Evolutionary conservation across 2,888 invertebrate genomes (phyloP).

Genomic region (Teleogryllus oceanicus): DNA sequence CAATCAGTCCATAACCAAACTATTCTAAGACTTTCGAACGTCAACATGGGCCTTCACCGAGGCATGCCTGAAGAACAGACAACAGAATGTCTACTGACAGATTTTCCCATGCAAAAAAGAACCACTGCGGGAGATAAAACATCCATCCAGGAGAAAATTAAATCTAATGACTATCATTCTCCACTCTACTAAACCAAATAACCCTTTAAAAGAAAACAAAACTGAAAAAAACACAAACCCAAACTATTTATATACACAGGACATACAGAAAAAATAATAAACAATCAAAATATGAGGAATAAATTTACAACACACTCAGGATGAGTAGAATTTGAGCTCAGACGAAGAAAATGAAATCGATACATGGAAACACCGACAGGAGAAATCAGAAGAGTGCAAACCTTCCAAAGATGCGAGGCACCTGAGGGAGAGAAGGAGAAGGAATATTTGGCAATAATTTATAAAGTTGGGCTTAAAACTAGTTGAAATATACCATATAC

Average conservation of each 20-base stretch:
- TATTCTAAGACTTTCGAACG: neutral
- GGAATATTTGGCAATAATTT: too few species aligned
- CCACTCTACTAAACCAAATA: neutral
- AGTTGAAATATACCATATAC: too few species aligned
- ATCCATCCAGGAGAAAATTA: neutral
- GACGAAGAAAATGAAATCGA: too few species aligned
- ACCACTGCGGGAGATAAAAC: neutral
- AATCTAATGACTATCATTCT: neutral
- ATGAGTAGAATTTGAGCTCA: too few species aligned
- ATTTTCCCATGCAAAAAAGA: conserved; percentile 3
- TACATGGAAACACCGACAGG: too few species aligned
- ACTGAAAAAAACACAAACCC: neutral
- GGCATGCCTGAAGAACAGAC: neutral
- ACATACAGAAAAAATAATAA: neutral
- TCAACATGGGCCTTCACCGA: neutral
- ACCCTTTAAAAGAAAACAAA: neutral
- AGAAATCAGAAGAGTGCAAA: too few species aligned
- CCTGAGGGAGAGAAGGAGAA: too few species aligned
- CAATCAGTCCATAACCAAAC: conserved; percentile 3
- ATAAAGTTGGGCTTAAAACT: too few species aligned
- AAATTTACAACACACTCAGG: neutral
- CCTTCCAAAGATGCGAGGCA: too few species aligned
- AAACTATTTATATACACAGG: neutral
- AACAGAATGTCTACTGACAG: neutral
- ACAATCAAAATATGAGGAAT: neutral